phyloP scores from a whole-genome alignment of 2,113 vertebrate genomes.

The Girardinichthys multiradiatus region DNA sequence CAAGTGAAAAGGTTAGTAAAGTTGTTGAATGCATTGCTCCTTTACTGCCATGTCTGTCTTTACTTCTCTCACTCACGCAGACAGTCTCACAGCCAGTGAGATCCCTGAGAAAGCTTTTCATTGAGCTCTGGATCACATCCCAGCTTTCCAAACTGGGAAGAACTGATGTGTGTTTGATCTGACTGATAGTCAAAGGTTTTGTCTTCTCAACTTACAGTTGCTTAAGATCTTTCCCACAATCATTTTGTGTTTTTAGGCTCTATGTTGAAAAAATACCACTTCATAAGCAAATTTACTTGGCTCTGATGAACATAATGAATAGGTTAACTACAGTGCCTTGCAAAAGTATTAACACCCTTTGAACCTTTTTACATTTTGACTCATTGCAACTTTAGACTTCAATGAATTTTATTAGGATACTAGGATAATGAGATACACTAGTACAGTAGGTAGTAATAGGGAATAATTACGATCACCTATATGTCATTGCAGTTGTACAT shows the following conservation, averaged over 20 bases:
- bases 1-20: not conserved
- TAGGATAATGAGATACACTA: too few species aligned
- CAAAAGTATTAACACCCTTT: not conserved
- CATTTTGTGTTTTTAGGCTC: conserved; percentile 2
- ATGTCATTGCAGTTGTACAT: too few species aligned
- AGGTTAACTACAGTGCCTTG: too few species aligned
- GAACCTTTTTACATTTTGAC: not conserved
- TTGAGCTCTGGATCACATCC: conserved; percentile 70
- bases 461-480: too few species aligned
- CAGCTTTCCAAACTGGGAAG: conserved; percentile 53
- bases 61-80: conserved; percentile 9
- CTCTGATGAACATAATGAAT: too few species aligned
- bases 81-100: conserved; percentile 35
- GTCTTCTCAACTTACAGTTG: conserved; percentile 42
- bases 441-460: too few species aligned
- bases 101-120: conserved; percentile 66
- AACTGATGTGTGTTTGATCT: conserved; percentile 57
- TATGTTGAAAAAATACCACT: conserved; percentile 7
- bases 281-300: conserved; percentile 7
- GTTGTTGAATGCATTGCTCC: conserved; percentile 22
- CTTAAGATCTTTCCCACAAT: conserved; percentile 51
- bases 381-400: not conserved
- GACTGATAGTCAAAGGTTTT: conserved; percentile 65
- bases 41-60: conserved; percentile 37
- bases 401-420: not conserved